phyloP scores from a whole-genome alignment of 2,888 invertebrate genomes.

The Pantelozetes paolii region DNA sequence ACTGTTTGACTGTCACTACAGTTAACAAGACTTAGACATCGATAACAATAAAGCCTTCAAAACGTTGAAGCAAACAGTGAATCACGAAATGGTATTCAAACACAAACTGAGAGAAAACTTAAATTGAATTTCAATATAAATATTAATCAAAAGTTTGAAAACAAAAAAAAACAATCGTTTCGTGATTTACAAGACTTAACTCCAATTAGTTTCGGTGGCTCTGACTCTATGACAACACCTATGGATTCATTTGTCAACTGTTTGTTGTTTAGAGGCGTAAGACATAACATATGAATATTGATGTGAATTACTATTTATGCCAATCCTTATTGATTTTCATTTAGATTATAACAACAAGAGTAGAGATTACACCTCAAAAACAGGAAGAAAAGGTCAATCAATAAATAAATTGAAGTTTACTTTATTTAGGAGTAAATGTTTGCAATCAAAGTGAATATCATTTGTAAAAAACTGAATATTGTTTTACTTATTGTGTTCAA shows the following conservation, averaged over 20 bases:
- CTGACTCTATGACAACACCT: conserved; percentile 22
- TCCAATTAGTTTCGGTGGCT: conserved; percentile 4
- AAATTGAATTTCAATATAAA: neutral
- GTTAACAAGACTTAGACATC: neutral
- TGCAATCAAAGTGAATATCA: neutral
- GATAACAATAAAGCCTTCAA: conserved; percentile 7
- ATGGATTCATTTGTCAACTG: conserved; percentile 22
- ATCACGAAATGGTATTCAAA: neutral
- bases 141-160: conserved; percentile 11
- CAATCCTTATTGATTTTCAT: conserved; percentile 9
- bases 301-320: neutral
- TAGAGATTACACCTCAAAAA: neutral
- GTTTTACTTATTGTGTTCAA: conserved; percentile 16
- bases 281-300: neutral
- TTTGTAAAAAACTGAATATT: conserved; percentile 12
- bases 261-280: conserved; percentile 11
- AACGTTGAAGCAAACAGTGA: neutral
- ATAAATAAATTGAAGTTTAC: neutral
- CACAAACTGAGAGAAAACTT: neutral
- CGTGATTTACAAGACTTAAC: conserved; percentile 3
- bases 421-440: neutral
- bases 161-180: conserved; percentile 2
- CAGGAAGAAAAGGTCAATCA: conserved; percentile 22
- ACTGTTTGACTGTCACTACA: neutral
- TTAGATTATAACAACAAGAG: conserved; percentile 1